phyloP scores from a whole-genome alignment of 2,888 invertebrate species.

The Machimus atricapillus region DNA sequence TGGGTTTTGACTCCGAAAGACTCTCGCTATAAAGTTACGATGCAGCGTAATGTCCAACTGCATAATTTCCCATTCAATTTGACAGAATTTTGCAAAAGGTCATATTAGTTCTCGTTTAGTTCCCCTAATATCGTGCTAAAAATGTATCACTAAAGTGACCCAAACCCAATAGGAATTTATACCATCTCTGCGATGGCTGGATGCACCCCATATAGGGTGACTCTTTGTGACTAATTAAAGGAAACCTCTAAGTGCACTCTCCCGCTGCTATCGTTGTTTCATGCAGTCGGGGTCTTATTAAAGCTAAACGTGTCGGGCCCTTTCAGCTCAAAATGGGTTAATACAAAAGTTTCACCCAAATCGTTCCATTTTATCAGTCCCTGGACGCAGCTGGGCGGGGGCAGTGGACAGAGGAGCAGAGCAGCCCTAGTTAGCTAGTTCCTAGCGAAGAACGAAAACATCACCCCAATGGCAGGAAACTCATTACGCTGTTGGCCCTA shows the following conservation, averaged over 20 bases:
- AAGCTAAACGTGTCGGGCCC: background rate
- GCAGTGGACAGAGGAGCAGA: background rate
- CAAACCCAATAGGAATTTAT: background rate
- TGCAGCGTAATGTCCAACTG: background rate
- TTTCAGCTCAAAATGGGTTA: background rate
- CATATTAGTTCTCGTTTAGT: background rate
- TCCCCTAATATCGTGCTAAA: background rate
- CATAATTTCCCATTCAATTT: background rate
- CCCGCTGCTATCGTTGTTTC: background rate
- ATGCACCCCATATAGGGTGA: background rate
- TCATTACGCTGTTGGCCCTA: slow-evolving; percentile 26
- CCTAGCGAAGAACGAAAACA: background rate
- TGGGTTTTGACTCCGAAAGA: background rate
- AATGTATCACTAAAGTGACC: background rate
- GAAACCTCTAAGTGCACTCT: background rate
- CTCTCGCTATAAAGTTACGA: background rate
- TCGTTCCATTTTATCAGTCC: background rate
- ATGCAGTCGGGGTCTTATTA: background rate
- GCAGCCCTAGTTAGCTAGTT: background rate
- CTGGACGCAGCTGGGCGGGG: background rate
- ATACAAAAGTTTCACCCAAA: slow-evolving; percentile 15
- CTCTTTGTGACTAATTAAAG: background rate
- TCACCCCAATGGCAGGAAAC: slow-evolving; percentile 20
- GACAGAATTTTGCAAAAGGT: background rate
- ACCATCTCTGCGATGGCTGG: background rate